Evolutionary conservation across 1,140 invertebrate species (phyloP).

Genomic region (Drosophila teissieri): DNA sequence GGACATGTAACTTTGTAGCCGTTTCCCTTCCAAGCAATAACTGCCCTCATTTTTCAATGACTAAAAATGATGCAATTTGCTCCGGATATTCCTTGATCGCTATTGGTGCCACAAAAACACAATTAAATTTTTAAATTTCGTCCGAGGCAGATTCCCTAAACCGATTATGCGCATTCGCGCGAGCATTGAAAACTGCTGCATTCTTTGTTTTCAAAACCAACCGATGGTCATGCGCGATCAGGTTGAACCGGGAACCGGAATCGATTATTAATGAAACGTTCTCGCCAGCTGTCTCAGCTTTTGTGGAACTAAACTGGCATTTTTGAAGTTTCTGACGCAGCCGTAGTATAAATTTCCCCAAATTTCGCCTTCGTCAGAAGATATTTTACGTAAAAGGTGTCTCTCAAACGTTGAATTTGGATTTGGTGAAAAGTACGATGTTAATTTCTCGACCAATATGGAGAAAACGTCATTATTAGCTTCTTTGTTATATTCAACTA

Average conservation of each 20-base stretch:
- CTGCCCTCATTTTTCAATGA: too few species aligned
- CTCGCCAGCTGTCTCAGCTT: neutral
- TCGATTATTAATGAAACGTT: too few species aligned
- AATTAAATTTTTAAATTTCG: too few species aligned
- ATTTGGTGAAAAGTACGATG: neutral
- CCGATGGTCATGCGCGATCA: too few species aligned
- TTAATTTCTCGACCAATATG: neutral
- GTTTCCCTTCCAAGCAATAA: neutral
- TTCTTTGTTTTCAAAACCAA: too few species aligned
- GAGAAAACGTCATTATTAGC: neutral
- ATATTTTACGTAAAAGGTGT: neutral
- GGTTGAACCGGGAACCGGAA: too few species aligned
- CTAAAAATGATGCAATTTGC: too few species aligned
- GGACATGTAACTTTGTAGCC: neutral
- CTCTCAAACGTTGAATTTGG: neutral
- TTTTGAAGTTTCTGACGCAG: neutral
- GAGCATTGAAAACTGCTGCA: too few species aligned
- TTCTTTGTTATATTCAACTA: neutral
- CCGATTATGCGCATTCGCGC: too few species aligned
- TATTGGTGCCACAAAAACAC: neutral
- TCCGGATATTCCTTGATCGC: too few species aligned
- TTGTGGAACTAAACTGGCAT: neutral
- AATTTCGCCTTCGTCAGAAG: neutral
- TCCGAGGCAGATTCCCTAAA: neutral
- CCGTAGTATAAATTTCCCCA: conserved; percentile 2